Base-by-base conservation (phyloP, 1,140 invertebrate species). In the Solenopsis fugax region DNA sequence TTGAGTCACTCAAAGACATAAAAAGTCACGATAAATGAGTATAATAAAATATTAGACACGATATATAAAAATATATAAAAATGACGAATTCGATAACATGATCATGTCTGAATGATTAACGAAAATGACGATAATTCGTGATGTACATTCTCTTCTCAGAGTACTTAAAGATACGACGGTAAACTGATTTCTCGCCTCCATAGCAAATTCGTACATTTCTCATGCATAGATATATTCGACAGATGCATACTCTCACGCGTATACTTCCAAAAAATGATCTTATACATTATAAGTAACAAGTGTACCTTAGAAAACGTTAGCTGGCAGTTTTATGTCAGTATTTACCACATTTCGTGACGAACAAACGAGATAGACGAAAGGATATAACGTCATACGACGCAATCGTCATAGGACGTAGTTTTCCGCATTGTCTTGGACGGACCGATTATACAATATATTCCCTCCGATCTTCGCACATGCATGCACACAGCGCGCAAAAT, bases 31-130 rank as follows among this genome's bases (percentile, higher is more conserved):
- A 65, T 69, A 85, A 88, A 88, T 85, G 62, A 89, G 72, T 72
- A 69, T 56, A 54, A 84, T 76, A 85, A 84, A 84, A 77, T n/a
- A 10, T 37, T 87, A 58, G 12, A 72, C 52, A 84, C 34, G 78
- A 72, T 71, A 71, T 87, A 21, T 80, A 90, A 58, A 90, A 88
- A 86, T 77, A 60, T 84, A 88, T 90, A 91, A 88, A 90, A 90
- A 85, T 90, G 80, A 87, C 29, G 29, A 86, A 87, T 80, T 85
- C 60, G 48, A 58, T 37, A 89, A 56, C 71, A 52, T 58, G 37
- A 77, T 64, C 52, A 34, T 88, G 52, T 64, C 50, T 80, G 71
- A 87, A 67, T 75, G 77, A 65, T 62, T 13, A 87, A 87, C 52
- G 56, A 73, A 73, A 62, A 56, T 67, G 41, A 73, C 52, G 29